phyloP scores from a whole-genome alignment of 2,888 invertebrate species.

The Lasioglossum malachurum region DNA sequence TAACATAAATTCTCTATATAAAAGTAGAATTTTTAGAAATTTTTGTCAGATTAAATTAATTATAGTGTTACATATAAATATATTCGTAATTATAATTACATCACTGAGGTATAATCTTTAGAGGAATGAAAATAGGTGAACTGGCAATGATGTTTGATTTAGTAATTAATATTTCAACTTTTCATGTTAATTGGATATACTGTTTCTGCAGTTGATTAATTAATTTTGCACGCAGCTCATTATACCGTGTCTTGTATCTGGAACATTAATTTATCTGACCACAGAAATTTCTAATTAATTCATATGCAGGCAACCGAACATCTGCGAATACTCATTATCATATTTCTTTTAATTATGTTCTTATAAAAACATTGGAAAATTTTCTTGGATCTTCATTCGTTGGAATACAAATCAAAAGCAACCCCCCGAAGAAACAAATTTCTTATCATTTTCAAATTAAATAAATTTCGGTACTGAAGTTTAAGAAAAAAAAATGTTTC shows the following conservation, averaged over 20 bases:
- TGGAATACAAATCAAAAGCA: neutral
- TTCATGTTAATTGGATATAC: neutral
- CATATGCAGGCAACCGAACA: neutral
- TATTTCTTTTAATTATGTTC: neutral
- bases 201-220: neutral
- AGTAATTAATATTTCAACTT: neutral
- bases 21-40: too few relatives aligned
- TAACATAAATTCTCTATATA: too few relatives aligned
- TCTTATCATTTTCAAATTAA: neutral
- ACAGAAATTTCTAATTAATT: slow-evolving; percentile 27
- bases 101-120: neutral
- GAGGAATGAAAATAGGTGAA: neutral
- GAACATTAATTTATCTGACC: neutral
- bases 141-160: neutral
- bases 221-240: neutral
- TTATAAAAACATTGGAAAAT: neutral
- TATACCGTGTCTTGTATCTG: neutral
- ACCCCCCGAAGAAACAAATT: neutral
- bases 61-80: too few relatives aligned
- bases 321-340: neutral
- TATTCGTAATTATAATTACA: neutral
- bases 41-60: too few relatives aligned
- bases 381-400: neutral
- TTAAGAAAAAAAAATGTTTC: too few relatives aligned
- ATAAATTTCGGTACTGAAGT: neutral